Base-by-base conservation (phyloP, 2,888 invertebrate genomes). In the Thecocarcelia acutangulata region DNA sequence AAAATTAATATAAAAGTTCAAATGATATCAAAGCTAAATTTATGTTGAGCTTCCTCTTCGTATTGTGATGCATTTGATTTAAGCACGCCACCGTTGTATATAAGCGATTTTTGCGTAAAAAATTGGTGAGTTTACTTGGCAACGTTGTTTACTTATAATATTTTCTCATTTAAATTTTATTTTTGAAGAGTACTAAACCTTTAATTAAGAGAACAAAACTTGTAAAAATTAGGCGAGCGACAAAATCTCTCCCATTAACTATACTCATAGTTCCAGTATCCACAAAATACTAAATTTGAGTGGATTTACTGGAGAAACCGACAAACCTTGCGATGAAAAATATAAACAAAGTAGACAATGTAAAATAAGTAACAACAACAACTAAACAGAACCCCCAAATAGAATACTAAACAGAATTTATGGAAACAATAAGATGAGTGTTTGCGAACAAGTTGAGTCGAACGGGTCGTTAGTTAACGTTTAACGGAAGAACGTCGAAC, bases 401-500 rank as follows among this genome's bases (percentile, higher is more conserved):
- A 74, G 82, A 69, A 69, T 61, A 54, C 72, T 48, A 66, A 72
- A 59, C 61, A 76, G 73, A 81, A 74, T 78, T 74, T 56, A 73
- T 56, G 54, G 56, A 59, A 72, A 33, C 33, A 68, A 72, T 74
- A 58, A 59, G 52, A 74, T 61, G 82, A 82, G 78, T 82, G 78
- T 59, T 82, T 61, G 61, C 70, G 74, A 78, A 82, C 77, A 70
- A 82, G 74, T 78, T 74, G 82, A 78, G 74, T 78, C 46, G 82
- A 59, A 33, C 82, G 82, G 80, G 24, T 64, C 52, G 77, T 74
- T 69, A 66, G 64, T 78, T 58, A 74, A 66, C 40, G 68, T 66
- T 56, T 68, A 78, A 56, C 82, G 82, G 82, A 61, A 61, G 46
- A 82, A 56, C 58, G 50, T 79, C 59, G 42, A 77, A 73, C 42